phyloP scores from a whole-genome alignment of 2,113 vertebrate genomes.

The Varanus komodoensis region DNA sequence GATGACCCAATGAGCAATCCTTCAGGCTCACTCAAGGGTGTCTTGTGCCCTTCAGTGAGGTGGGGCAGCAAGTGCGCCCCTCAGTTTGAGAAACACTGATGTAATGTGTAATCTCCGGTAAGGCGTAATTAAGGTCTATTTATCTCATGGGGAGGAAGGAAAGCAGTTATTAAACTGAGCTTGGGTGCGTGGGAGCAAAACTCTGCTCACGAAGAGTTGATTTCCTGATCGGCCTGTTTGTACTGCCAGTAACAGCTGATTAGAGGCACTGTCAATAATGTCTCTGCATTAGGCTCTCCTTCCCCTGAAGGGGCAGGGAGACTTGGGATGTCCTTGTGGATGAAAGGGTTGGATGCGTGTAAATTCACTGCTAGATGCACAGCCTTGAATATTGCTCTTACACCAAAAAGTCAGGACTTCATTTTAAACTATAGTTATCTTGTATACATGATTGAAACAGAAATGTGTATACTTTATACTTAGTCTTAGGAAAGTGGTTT shows the following conservation, averaged over 20 bases:
- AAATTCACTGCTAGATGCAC: not conserved
- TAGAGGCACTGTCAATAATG: not conserved
- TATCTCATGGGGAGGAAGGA: not conserved
- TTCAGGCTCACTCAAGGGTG: not conserved
- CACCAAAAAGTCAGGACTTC: too few species aligned
- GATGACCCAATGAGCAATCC: not conserved
- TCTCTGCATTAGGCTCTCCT: not conserved
- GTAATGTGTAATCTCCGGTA: slow-evolving; percentile 5
- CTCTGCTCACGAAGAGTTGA: not conserved
- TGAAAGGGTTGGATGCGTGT: not conserved
- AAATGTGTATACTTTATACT: not conserved
- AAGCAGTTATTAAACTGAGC: slow-evolving; percentile 18
- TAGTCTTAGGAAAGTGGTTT: not conserved
- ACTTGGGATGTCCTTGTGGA: not conserved
- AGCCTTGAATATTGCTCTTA: not conserved
- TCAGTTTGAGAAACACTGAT: not conserved
- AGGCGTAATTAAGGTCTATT: slow-evolving; percentile 12
- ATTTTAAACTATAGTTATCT: not conserved
- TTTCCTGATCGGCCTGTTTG: slow-evolving; percentile 16
- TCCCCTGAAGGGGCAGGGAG: not conserved
- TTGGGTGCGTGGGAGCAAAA: not conserved
- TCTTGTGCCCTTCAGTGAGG: not conserved
- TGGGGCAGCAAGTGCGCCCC: not conserved
- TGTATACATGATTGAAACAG: not conserved
- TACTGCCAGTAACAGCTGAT: slow-evolving; percentile 9